These are phyloP conservation scores for Criorhina ranunculi DNA, from an alignment of 2,888 invertebrate genomes.

Conservation along the genomic window DNA sequence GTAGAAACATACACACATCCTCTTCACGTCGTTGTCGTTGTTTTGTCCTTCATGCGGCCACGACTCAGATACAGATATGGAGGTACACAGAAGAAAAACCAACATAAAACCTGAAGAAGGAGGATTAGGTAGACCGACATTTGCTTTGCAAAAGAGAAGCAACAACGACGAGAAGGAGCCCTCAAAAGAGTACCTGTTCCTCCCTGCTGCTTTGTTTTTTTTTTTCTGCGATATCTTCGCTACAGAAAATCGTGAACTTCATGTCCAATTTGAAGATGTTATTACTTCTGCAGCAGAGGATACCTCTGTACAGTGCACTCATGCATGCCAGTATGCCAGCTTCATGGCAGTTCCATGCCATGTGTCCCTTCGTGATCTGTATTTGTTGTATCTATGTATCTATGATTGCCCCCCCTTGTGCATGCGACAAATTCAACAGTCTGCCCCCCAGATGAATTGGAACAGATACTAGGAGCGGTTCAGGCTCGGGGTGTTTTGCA, in stretches of 20 bases:
- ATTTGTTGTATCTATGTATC: slow-evolving; percentile 55
- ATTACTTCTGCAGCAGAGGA: slow-evolving; percentile 61
- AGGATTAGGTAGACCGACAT: slow-evolving; percentile 71
- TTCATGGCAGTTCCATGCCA: too few relatives aligned
- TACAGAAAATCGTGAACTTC: slow-evolving; percentile 75
- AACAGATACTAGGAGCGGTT: slow-evolving; percentile 40
- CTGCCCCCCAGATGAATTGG: slow-evolving; percentile 55
- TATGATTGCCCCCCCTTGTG: slow-evolving; percentile 50
- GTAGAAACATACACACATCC: slow-evolving; percentile 44
- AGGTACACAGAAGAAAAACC: slow-evolving; percentile 39
- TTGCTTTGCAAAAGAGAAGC: slow-evolving; percentile 56
- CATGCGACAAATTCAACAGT: slow-evolving; percentile 72
- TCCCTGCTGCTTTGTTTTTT: slow-evolving; percentile 24
- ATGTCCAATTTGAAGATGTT: slow-evolving; percentile 77
- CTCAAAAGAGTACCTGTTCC: slow-evolving; percentile 54
- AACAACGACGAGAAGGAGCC: background rate
- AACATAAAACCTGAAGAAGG: slow-evolving; percentile 47
- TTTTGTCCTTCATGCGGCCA: slow-evolving; percentile 47
- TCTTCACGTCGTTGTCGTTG: slow-evolving; percentile 39
- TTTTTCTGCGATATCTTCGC: slow-evolving; percentile 53
- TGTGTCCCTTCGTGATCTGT: slow-evolving; percentile 69
- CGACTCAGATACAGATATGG: slow-evolving; percentile 40
- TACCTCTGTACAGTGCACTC: slow-evolving; percentile 45
- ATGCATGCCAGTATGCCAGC: slow-evolving; percentile 33
- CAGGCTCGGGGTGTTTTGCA: slow-evolving; percentile 23